Evolutionary conservation across 2,113 vertebrate genomes (phyloP).

Genomic region (Ursus arctos): DNA sequence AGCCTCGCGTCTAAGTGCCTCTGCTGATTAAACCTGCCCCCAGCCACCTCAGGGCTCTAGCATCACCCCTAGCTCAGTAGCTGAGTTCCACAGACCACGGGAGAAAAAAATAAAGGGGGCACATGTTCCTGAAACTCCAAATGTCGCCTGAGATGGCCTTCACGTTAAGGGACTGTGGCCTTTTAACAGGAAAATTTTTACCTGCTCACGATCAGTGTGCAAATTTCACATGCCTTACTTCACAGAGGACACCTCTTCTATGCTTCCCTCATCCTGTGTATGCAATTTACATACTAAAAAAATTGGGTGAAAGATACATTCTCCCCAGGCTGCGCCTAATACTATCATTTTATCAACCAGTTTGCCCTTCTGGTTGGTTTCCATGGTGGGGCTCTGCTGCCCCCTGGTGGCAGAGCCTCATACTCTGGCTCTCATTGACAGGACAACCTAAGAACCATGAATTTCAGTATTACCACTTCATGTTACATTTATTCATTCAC

Average conservation of each 20-base stretch:
- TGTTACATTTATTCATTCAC: background rate
- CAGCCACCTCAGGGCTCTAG: background rate
- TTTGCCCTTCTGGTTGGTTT: background rate
- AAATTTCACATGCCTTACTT: background rate
- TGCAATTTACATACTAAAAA: background rate
- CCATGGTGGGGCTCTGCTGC: constrained; percentile 23
- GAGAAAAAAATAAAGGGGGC: background rate
- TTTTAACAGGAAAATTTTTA: background rate
- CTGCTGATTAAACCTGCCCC: background rate
- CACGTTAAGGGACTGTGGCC: background rate
- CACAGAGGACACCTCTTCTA: background rate
- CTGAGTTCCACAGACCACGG: background rate
- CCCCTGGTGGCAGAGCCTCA: constrained; percentile 51
- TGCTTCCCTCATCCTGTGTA: background rate
- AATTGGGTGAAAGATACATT: background rate
- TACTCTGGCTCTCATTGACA: background rate
- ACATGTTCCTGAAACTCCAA: background rate
- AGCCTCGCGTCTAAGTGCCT: background rate
- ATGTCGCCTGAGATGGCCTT: background rate
- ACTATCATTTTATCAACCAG: background rate
- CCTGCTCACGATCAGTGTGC: background rate
- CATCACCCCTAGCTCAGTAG: background rate
- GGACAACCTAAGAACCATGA: background rate
- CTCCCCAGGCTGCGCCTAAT: background rate
- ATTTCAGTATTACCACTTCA: background rate